phyloP scores from a whole-genome alignment of 2,797 vertebrate genomes.

The Nyctalus aviator region DNA sequence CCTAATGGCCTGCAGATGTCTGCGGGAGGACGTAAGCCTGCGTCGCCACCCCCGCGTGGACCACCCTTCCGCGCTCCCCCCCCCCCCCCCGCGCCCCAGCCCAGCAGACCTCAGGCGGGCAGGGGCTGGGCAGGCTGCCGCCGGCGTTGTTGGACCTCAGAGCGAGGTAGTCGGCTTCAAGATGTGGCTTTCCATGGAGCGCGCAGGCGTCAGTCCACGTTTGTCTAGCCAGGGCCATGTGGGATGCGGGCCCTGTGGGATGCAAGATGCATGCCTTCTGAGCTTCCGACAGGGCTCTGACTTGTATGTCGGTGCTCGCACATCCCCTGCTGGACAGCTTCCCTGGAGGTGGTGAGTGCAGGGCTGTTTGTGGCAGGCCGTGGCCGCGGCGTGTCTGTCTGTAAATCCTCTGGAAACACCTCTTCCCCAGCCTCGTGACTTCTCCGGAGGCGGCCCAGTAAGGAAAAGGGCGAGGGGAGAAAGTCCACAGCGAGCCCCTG shows the following conservation, averaged over 20 bases:
- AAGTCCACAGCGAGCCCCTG: neutral
- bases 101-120: neutral
- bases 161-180: neutral
- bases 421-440: neutral
- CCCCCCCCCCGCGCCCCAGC: neutral
- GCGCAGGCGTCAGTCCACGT: neutral
- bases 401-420: neutral
- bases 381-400: neutral
- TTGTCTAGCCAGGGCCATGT: constrained; percentile 29
- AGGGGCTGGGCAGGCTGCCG: neutral
- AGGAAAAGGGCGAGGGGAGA: neutral
- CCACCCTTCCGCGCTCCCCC: constrained; percentile 57
- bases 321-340: neutral
- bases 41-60: constrained; percentile 68
- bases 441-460: neutral
- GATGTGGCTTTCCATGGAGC: neutral
- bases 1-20: constrained; percentile 83
- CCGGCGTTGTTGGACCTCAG: neutral
- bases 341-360: neutral
- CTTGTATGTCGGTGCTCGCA: neutral
- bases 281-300: neutral
- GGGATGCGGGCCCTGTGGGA: neutral
- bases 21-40: constrained; percentile 59
- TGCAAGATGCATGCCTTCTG: neutral
- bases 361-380: neutral